Conservation (phyloP, 2,113 vertebrate genomes). For the Lota lota region DNA sequence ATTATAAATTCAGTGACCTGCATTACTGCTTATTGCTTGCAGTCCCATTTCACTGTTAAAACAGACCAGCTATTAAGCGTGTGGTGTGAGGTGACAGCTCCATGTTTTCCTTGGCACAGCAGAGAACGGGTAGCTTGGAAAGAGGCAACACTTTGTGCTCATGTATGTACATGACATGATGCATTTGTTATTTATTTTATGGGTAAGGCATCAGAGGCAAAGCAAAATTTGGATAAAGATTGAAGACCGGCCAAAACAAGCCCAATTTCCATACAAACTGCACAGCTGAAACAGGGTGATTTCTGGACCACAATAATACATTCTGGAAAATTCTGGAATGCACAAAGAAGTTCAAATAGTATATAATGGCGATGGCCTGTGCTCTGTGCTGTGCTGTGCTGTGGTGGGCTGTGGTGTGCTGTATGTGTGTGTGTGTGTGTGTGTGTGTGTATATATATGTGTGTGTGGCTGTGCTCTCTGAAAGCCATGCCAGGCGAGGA, state of each 20-base stretch:
- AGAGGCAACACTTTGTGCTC: background rate
- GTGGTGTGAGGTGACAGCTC: constrained; percentile 30
- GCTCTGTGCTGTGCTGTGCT: constrained; percentile 36
- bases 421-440: constrained; percentile 10
- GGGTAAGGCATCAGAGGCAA: constrained; percentile 16
- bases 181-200: background rate
- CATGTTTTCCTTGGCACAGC: constrained; percentile 43
- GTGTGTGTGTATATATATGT: background rate
- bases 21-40: constrained; percentile 48
- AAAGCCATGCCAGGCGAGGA: constrained; percentile 62
- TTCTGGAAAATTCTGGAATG: constrained; percentile 46
- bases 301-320: constrained; percentile 49
- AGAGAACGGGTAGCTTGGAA: constrained; percentile 4
- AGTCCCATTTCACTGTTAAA: constrained; percentile 50
- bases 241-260: constrained; percentile 9
- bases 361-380: constrained; percentile 55
- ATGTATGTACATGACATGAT: constrained; percentile 3
- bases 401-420: constrained; percentile 18
- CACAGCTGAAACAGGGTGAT: constrained; percentile 20
- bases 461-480: constrained; percentile 28
- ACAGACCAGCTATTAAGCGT: constrained; percentile 42
- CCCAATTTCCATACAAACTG: constrained; percentile 41
- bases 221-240: constrained; percentile 12
- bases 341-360: constrained; percentile 57
- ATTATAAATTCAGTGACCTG: constrained; percentile 58